Percentiles rank a stretch among this genome's conserved stretches.
phyloP scores from a whole-genome alignment of 2,797 vertebrate species.

The Rachycentron canadum region DNA sequence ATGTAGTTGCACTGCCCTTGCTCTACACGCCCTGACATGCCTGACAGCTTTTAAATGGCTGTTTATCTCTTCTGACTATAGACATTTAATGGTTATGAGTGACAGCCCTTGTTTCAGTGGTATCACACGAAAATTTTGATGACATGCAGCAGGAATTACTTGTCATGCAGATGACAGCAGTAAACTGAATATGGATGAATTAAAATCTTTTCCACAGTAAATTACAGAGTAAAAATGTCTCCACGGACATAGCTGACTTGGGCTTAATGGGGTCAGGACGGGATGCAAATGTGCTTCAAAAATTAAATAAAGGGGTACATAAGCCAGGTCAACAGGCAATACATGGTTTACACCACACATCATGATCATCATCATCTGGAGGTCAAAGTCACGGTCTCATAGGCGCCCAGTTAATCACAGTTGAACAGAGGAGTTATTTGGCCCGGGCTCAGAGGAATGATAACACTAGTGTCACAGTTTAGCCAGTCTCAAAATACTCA shows the following conservation, averaged over 20 bases:
- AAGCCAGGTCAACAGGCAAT: constrained; percentile 6
- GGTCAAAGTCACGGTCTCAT: constrained; percentile 46
- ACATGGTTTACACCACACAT: constrained; percentile 2
- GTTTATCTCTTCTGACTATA: constrained; percentile 50
- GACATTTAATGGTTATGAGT: constrained; percentile 41
- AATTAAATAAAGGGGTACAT: constrained; percentile 1
- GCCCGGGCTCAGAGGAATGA: constrained; percentile 42
- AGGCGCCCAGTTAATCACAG: constrained; percentile 49
- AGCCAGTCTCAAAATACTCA: constrained; percentile 55
- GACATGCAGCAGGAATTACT: constrained; percentile 23
- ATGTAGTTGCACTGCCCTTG: constrained; percentile 8
- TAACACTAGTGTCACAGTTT: constrained; percentile 43
- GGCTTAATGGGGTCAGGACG: background rate
- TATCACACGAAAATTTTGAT: constrained; percentile 24
- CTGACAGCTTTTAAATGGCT: constrained; percentile 48
- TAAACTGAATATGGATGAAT: background rate
- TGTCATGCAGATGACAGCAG: constrained; percentile 19
- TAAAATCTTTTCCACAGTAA: background rate
- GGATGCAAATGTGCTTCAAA: constrained; percentile 15
- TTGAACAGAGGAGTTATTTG: constrained; percentile 42
- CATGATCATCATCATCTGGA: constrained; percentile 28
- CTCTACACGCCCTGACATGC: constrained; percentile 21
- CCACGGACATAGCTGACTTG: background rate
- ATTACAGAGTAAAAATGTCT: constrained; percentile 4
- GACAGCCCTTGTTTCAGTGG: constrained; percentile 41